Conservation (phyloP, 2,888 invertebrate species). For the Chrysolina haemoptera region DNA sequence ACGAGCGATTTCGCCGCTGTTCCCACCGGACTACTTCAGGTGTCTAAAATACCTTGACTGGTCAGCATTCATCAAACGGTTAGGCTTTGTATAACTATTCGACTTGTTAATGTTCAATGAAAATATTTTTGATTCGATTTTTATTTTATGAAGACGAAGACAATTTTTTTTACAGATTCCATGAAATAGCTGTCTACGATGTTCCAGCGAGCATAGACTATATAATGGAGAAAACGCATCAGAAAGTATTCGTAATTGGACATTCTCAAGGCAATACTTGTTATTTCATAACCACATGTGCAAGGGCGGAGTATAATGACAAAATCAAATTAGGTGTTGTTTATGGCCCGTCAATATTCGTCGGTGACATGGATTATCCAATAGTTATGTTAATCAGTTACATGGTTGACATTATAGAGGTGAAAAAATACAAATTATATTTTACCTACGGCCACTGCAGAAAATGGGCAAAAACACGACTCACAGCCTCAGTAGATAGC, state of each 20-base stretch:
- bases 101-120: too few relatives aligned
- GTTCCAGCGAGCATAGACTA: constrained; percentile 85
- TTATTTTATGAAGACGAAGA: too few relatives aligned
- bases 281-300: constrained; percentile 77
- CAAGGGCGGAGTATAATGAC: constrained; percentile 76
- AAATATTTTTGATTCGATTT: too few relatives aligned
- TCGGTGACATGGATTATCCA: constrained; percentile 23
- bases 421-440: too few relatives aligned
- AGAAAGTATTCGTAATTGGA: constrained; percentile 80
- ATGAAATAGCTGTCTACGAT: constrained; percentile 85
- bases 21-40: too few relatives aligned
- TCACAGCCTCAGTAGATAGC: too few relatives aligned
- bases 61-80: too few relatives aligned
- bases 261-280: constrained; percentile 83
- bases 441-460: too few relatives aligned
- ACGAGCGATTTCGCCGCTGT: too few relatives aligned
- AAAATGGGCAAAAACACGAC: too few relatives aligned
- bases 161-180: constrained; percentile 76
- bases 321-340: constrained; percentile 78
- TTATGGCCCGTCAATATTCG: constrained; percentile 72
- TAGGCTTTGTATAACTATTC: too few relatives aligned
- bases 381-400: background rate
- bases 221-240: constrained; percentile 73
- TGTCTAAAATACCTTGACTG: too few relatives aligned
- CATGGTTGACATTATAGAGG: constrained; percentile 13